Evolutionary conservation across 1,140 invertebrate species (phyloP).

Genomic region (Drosophila setifemur): DNA sequence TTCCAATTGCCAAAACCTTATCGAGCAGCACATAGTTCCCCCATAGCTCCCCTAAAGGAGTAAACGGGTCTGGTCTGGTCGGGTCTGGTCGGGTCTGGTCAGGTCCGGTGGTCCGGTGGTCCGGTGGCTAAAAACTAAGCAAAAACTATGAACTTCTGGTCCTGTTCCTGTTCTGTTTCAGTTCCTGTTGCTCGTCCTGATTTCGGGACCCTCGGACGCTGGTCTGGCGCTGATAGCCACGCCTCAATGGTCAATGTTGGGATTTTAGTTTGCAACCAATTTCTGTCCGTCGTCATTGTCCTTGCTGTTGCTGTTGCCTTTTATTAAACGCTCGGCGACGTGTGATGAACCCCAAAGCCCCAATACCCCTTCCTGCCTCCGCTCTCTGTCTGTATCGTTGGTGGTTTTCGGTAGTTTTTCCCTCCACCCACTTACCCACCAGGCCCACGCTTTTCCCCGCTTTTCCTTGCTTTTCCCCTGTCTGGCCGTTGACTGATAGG

Average conservation of each 20-base stretch:
- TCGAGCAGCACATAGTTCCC: conserved; percentile 28
- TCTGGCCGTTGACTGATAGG: conserved; percentile 40
- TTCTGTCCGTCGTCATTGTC: conserved; percentile 25
- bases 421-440: background rate
- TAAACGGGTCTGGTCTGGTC: conserved; percentile 22
- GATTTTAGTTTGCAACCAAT: conserved; percentile 48
- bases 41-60: conserved; percentile 2
- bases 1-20: conserved; percentile 33
- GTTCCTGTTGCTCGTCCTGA: conserved; percentile 9
- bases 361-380: background rate
- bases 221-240: conserved; percentile 50
- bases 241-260: conserved; percentile 65
- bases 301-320: conserved; percentile 20
- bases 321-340: conserved; percentile 57
- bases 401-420: conserved; percentile 20
- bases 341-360: conserved; percentile 35
- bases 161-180: background rate
- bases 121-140: conserved; percentile 28
- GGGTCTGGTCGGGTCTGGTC: conserved; percentile 20
- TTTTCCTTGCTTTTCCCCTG: conserved; percentile 17
- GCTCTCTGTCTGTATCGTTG: conserved; percentile 8
- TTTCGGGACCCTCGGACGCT: conserved; percentile 14
- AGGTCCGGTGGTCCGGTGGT: background rate
- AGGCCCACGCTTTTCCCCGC: background rate
- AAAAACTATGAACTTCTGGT: conserved; percentile 46